phyloP scores from a whole-genome alignment of 2,888 invertebrate genomes.

The Nasonia oneida region DNA sequence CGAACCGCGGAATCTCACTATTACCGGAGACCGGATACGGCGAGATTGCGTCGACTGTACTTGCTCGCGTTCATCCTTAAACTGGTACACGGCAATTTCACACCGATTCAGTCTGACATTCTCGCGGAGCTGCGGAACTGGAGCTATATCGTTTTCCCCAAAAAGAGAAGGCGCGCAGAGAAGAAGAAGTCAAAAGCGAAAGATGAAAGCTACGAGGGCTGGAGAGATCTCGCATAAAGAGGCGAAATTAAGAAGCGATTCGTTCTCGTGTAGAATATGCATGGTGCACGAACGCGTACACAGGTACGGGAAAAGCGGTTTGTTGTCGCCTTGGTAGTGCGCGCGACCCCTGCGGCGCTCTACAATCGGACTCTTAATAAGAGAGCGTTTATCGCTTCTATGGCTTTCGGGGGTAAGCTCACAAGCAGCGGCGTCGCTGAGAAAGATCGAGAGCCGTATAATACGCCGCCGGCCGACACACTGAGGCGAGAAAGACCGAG shows the following conservation, averaged over 20 bases:
- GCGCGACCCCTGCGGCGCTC: constrained; percentile 56
- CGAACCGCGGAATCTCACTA: too few species aligned
- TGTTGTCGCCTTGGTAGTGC: constrained; percentile 42
- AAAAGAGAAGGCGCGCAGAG: not conserved
- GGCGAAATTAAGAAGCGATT: constrained; percentile 10
- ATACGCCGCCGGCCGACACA: not conserved
- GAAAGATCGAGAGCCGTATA: constrained; percentile 8
- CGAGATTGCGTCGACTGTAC: not conserved
- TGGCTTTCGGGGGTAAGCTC: constrained; percentile 29
- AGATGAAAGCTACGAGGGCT: not conserved
- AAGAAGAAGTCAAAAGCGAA: not conserved
- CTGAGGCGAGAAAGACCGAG: constrained; percentile 17
- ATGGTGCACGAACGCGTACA: not conserved
- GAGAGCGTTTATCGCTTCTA: constrained; percentile 65
- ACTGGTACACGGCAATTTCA: constrained; percentile 21
- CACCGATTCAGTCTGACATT: not conserved
- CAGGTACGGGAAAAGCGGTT: not conserved
- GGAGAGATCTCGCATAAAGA: not conserved
- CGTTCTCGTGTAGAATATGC: too few species aligned
- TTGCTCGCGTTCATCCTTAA: constrained; percentile 12
- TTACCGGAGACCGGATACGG: too few species aligned
- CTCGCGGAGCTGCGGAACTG: not conserved
- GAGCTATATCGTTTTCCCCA: not conserved
- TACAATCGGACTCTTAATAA: constrained; percentile 68
- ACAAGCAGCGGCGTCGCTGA: not conserved